Conservation (phyloP, 2,113 vertebrate genomes). For the Dasyornis broadbenti region DNA sequence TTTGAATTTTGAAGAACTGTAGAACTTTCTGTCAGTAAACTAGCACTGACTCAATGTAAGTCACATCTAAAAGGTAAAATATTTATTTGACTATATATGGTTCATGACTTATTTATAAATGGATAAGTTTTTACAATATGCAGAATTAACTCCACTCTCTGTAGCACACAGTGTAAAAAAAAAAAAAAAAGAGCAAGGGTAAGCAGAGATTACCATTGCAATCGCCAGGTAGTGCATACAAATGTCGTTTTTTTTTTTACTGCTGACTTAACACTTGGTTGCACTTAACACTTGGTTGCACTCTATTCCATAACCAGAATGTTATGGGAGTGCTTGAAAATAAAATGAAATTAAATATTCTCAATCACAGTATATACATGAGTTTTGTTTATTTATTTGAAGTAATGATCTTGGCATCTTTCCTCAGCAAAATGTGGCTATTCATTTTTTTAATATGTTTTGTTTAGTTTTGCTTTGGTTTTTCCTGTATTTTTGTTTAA, state of each 20-base stretch:
- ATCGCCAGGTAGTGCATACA: neutral
- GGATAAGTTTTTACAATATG: neutral
- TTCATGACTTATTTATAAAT: neutral
- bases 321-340: neutral
- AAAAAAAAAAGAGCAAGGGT: neutral
- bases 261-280: neutral
- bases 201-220: neutral
- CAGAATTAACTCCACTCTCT: neutral
- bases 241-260: neutral
- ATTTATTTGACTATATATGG: neutral
- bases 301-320: neutral
- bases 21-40: neutral
- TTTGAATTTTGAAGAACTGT: neutral
- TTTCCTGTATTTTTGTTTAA: fast-evolving
- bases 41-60: neutral
- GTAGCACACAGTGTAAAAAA: neutral
- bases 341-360: neutral
- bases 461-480: too few relatives aligned
- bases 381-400: neutral
- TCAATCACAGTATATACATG: neutral
- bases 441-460: neutral
- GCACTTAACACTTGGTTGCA: neutral
- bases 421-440: neutral
- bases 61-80: neutral
- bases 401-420: neutral